Evolutionary conservation across 2,888 invertebrate species (phyloP).

Genomic region (Pyrgus malvae): DNA sequence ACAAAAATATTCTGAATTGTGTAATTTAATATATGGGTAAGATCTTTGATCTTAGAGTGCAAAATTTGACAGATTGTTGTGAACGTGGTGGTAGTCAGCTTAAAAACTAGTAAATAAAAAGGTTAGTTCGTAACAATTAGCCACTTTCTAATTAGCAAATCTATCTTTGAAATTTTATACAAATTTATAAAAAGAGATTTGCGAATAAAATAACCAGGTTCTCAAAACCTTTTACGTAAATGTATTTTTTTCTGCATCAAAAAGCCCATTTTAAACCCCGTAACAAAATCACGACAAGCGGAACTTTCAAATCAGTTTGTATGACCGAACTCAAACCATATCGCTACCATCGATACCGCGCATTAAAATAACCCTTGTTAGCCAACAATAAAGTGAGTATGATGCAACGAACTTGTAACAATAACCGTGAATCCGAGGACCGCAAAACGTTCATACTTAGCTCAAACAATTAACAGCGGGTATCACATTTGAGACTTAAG

Average conservation of each 20-base stretch:
- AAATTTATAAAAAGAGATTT: too few relatives aligned
- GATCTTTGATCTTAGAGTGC: too few relatives aligned
- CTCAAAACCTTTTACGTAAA: too few relatives aligned
- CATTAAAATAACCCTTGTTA: conserved; percentile 49
- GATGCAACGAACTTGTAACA: conserved; percentile 68
- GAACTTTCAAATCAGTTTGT: conserved; percentile 5
- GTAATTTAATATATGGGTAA: too few relatives aligned
- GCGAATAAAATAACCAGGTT: too few relatives aligned
- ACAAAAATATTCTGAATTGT: too few relatives aligned
- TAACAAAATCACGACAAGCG: neutral
- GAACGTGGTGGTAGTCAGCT: too few relatives aligned
- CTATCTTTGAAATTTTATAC: too few relatives aligned
- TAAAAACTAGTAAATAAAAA: too few relatives aligned
- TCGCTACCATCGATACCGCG: conserved; percentile 36
- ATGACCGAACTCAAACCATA: conserved; percentile 38
- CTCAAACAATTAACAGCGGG: conserved; percentile 75
- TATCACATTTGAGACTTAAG: conserved; percentile 64
- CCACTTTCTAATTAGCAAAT: too few relatives aligned
- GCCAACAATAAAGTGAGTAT: conserved; percentile 60
- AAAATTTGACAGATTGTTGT: too few relatives aligned
- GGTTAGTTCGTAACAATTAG: too few relatives aligned
- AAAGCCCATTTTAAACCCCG: neutral
- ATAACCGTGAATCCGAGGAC: conserved; percentile 66
- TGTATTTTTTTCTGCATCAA: neutral
- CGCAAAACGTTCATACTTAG: conserved; percentile 69